Percentiles rank a stretch among this genome's conserved stretches.
Conservation (phyloP, 2,797 vertebrate species). For the Cuniculus paca region DNA sequence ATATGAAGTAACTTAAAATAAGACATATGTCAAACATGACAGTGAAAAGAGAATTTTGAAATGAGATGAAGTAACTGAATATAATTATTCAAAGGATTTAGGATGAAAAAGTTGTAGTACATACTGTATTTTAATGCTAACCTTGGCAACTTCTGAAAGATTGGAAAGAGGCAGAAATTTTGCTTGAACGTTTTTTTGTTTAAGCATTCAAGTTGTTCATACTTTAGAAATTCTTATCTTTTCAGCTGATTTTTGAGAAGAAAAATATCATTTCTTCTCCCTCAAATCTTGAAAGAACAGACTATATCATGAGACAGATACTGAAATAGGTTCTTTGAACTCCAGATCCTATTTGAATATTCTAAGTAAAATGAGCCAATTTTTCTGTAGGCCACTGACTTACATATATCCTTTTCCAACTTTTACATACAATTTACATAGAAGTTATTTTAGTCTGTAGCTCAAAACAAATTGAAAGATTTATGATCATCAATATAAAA, state of each 20-base stretch:
- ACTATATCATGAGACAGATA: background rate
- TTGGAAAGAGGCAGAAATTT: conserved; percentile 7
- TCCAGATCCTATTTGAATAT: conserved; percentile 28
- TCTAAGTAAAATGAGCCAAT: background rate
- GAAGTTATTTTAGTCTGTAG: conserved; percentile 31
- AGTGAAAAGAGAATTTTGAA: conserved; percentile 54
- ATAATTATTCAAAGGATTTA: conserved; percentile 62
- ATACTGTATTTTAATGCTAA: conserved; percentile 27
- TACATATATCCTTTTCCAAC: background rate
- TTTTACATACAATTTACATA: conserved; percentile 38
- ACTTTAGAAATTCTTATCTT: conserved; percentile 49
- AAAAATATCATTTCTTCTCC: conserved; percentile 27
- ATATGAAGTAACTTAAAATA: conserved; percentile 57
- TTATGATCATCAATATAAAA: conserved; percentile 42
- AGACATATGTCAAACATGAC: conserved; percentile 34
- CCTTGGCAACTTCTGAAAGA: conserved; percentile 40
- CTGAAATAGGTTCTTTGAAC: conserved; percentile 23
- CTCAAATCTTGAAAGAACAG: conserved; percentile 7
- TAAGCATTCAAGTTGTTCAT: conserved; percentile 25
- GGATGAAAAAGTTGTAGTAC: conserved; percentile 4
- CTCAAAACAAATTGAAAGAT: conserved; percentile 44
- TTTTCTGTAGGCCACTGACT: background rate
- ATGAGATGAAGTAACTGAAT: conserved; percentile 35
- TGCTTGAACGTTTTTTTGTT: conserved; percentile 36
- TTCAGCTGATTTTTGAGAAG: background rate